Percentiles rank a stretch among this genome's conserved stretches.
Evolutionary conservation across 2,797 vertebrate species (phyloP).

Genomic region (Myripristis murdjan): DNA sequence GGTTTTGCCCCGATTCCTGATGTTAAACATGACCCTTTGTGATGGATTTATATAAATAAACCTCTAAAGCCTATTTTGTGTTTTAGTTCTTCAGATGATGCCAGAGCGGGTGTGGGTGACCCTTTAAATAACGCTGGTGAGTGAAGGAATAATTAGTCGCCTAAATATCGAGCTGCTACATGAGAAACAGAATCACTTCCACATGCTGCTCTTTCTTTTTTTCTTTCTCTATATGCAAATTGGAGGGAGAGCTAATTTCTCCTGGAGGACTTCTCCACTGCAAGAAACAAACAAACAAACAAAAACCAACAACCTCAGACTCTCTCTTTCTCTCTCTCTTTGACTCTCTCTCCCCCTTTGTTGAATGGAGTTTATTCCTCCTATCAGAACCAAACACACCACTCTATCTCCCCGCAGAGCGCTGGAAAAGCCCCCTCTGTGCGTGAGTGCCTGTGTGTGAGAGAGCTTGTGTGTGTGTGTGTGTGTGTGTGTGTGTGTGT

Average conservation of each 20-base stretch:
- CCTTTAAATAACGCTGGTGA: conserved; percentile 20
- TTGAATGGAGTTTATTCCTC: conserved; percentile 57
- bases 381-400: conserved; percentile 72
- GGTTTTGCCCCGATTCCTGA: too few species aligned
- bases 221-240: conserved; percentile 17
- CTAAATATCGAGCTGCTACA: conserved; percentile 34
- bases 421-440: conserved; percentile 48
- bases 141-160: conserved; percentile 9
- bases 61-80: neutral
- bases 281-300: neutral
- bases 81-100: neutral
- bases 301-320: neutral
- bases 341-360: conserved; percentile 13
- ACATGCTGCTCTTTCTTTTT: conserved; percentile 8
- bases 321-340: neutral
- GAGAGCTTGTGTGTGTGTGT: conserved; percentile 5
- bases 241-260: conserved; percentile 24
- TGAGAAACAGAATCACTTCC: conserved; percentile 24
- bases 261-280: neutral
- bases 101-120: neutral
- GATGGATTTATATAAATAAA: too few species aligned
- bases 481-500: neutral
- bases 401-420: conserved; percentile 59
- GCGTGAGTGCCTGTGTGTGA: conserved; percentile 45
- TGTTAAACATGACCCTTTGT: too few species aligned